Evolutionary conservation across 2,797 vertebrate genomes (phyloP).

Genomic region (Taenioides sp.): DNA sequence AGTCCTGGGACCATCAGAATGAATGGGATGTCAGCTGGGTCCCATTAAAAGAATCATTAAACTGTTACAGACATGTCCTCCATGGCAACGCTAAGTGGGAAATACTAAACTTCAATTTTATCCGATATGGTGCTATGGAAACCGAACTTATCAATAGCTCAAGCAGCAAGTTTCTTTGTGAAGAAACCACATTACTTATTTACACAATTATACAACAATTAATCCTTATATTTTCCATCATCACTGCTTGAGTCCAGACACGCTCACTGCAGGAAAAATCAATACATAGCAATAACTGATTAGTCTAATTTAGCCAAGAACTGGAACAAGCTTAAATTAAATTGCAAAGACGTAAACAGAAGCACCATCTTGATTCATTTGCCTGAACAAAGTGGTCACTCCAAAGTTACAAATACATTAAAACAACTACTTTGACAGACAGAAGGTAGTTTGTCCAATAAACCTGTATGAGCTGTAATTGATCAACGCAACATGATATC

Average conservation of each 20-base stretch:
- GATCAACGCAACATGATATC: slow-evolving; percentile 5
- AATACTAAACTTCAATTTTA: background rate
- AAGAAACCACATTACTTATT: background rate
- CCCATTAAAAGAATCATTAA: slow-evolving; percentile 27
- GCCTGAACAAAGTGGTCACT: slow-evolving; percentile 7
- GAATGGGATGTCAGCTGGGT: slow-evolving; percentile 28
- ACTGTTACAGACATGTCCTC: slow-evolving; percentile 13
- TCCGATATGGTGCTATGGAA: background rate
- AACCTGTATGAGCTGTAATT: slow-evolving; percentile 48
- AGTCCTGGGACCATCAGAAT: slow-evolving; percentile 9
- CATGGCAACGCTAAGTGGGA: background rate
- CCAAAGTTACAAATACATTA: slow-evolving; percentile 8
- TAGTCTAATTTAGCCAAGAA: slow-evolving; percentile 3
- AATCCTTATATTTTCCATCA: background rate
- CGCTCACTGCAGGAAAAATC: slow-evolving; percentile 16
- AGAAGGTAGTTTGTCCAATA: background rate
- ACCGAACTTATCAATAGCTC: background rate
- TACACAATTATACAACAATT: background rate
- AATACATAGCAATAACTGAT: background rate
- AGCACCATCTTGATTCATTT: slow-evolving; percentile 4
- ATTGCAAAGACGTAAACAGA: slow-evolving; percentile 11
- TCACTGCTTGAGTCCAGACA: background rate
- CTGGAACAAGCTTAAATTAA: slow-evolving; percentile 16
- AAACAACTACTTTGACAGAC: slow-evolving; percentile 24
- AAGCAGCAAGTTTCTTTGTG: background rate